Base-by-base conservation (phyloP, 2,113 vertebrate species). In the Seriola dumerili region DNA sequence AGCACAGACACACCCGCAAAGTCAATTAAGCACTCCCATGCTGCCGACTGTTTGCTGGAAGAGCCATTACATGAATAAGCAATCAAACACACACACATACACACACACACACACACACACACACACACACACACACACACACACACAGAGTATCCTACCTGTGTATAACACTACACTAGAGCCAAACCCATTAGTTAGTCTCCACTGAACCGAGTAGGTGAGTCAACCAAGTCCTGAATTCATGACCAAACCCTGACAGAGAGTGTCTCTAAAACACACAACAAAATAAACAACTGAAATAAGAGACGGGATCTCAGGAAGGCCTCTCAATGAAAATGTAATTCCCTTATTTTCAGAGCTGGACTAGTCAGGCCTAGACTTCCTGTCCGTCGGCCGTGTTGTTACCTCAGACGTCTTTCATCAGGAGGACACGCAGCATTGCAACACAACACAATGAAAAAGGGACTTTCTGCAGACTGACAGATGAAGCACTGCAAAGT, bases 1-100 rank as follows among this genome's bases (percentile, higher is more conserved):
- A 61, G 66, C 17, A 75, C 29, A 67, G 46, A 66, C 81, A 79
- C 80, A 73, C 88, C 91, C 89, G 87, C 52, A 90, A 94, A 92
- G 92, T 95, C 88, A 95, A 94, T 87, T 70, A 87, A 83, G 76
- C 90, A 87, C 90, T 81, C 91, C 89, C 76, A 50, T 25, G n/a
- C 64, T 44, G 71, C 7, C 29, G 19, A 65, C 67, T 8, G 42
- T 89, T 90, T 80, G 72, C 65, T 89, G 73, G 29, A 80, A 16
- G 29, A 81, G 0, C 78, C 61, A 80, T 81, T 72, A 72, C 21
- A 66, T 76, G 25, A 82, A 72, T 72, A 65, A 59, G 46, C 69
- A 76, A 71, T 69, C 71, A 25, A 14, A 65, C 63, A 63, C 25
- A 50, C 40, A 67, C 65, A 68, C 29, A 76, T 36, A 55, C 17